Base-by-base conservation (phyloP, 35 echinoderm and acorn worm species). In the Chiridota heheva region DNA sequence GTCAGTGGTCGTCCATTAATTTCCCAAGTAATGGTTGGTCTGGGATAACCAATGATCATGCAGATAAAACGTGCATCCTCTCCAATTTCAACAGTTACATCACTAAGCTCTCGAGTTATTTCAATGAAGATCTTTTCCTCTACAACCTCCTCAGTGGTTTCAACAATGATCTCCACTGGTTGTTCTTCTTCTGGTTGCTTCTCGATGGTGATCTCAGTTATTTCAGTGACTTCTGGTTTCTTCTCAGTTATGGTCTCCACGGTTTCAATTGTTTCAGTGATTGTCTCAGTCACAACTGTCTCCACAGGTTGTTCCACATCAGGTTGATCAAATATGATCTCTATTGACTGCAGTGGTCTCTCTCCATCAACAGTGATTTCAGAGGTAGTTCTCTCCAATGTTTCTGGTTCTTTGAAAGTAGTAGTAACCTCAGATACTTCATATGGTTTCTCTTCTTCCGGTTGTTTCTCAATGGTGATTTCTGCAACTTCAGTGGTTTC, bases 1-100 rank as follows among this genome's bases (percentile, higher is more conserved):
- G 16, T 76, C 8, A 92, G 40, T 36, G 82, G 81, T 34, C 38
- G 51, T 1, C 67, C 76, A 85, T 96, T 82, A 39, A 84, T 71
- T 27, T 76, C 48, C 73, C 87, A 89, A 4, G 81, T 70, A 22
- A 89, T 60, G 27, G 67, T 83, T 4, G 87, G 87, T 25, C 58
- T 60, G 16, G 87, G 87, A 29, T 40, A 70, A 73, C 78, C 87
- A n/a, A 86, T 36, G 18, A 91, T 73, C 28, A 67, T 29, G 49
- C 89, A 91, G 17, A 40, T 75, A 66, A 91, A 81, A 1, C 29
- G 57, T 6, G 82, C 74, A 7, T 76, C 46, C 17, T 75, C 63
- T 30, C 82, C 63, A 62, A 86, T 42, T 24, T 55, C 31, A 18
- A 91, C 71, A 40, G 72, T 72, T 20, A 86, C 56, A 77, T 86